Conservation (phyloP, 2,888 invertebrate genomes). For the Flabesymbios commensalis region DNA sequence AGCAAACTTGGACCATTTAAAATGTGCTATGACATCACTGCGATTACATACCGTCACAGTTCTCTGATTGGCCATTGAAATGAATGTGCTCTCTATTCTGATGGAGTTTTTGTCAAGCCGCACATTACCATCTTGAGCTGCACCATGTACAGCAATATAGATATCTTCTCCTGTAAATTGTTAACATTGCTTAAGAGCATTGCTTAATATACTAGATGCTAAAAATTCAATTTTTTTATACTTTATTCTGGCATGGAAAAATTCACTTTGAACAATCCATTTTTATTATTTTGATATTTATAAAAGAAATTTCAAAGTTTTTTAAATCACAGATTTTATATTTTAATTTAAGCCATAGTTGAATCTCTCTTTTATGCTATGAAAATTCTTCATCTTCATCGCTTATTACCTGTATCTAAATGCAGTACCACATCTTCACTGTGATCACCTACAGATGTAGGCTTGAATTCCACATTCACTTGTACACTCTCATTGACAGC, state of each 20-base stretch:
- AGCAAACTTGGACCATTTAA: constrained; percentile 58
- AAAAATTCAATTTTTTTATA: too few relatives aligned
- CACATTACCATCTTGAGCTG: constrained; percentile 58
- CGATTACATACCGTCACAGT: constrained; percentile 57
- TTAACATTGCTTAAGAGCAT: too few relatives aligned
- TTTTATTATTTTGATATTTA: too few relatives aligned
- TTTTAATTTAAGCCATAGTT: too few relatives aligned
- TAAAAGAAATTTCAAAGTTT: too few relatives aligned
- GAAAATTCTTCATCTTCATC: too few relatives aligned
- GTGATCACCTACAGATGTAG: constrained; percentile 53
- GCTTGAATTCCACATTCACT: constrained; percentile 56
- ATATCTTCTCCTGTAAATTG: constrained; percentile 58
- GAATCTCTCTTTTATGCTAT: too few relatives aligned
- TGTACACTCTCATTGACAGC: constrained; percentile 58
- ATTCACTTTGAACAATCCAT: too few relatives aligned
- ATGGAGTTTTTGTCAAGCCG: constrained; percentile 59
- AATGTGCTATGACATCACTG: constrained; percentile 59
- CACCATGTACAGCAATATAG: constrained; percentile 55
- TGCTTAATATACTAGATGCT: too few relatives aligned
- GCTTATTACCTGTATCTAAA: constrained; percentile 55
- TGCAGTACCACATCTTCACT: constrained; percentile 47
- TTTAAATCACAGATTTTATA: too few relatives aligned
- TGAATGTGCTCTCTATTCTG: constrained; percentile 59
- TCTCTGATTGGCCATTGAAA: constrained; percentile 60
- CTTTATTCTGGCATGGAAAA: too few relatives aligned